Base-by-base conservation (phyloP, 2,888 invertebrate genomes). In the Sarcophaga caerulescens region DNA sequence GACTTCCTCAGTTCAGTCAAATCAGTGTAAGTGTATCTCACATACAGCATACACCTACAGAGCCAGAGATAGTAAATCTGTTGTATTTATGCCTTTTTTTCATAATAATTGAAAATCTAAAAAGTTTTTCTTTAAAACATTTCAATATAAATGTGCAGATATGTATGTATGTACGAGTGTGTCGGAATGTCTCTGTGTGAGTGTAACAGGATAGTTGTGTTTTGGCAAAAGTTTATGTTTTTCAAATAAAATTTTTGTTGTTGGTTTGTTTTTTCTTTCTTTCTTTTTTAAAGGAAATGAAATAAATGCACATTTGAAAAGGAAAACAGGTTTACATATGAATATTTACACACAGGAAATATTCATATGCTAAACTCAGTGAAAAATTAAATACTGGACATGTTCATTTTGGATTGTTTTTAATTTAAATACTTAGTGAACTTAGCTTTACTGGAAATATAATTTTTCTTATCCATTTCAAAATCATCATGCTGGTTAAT, bases 211-310 rank as follows among this genome's bases (percentile, higher is more conserved):
- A 76, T 71, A 57, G 66, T 73, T 45, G 62, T 78, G 68, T 78
- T 77, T n/a, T 21, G 2, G 19, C 12, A 59, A 63, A 44, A 78
- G 57, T 84, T 84, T 79, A 84, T 79, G 69, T 63, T 79, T 75
- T 59, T 59, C 57, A 69, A 45, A 79, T 79, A 84, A 45, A 69
- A 63, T 65, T 84, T 79, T 74, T 79, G 74, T 84, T 69, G 47
- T 45, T n/a, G 21, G 63, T 35, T 78, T 65, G 2, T 35, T 8
- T 1, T 35, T 6, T 35, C 1, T 35, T 25, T 25, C 1, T 35
- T 6, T 35, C 1, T 35, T 6, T 35, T 35, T 35, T 8, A 35
- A 35, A 68, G 52, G 62, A 44, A 73, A 44, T 62, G 14, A 52
- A 62, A 11, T 23, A 52, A 68, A 35, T 63, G 66, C 60, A 17